These are phyloP conservation scores for Hemitrygon akajei DNA, from an alignment of 2,797 vertebrate species.

Conservation along the genomic window DNA sequence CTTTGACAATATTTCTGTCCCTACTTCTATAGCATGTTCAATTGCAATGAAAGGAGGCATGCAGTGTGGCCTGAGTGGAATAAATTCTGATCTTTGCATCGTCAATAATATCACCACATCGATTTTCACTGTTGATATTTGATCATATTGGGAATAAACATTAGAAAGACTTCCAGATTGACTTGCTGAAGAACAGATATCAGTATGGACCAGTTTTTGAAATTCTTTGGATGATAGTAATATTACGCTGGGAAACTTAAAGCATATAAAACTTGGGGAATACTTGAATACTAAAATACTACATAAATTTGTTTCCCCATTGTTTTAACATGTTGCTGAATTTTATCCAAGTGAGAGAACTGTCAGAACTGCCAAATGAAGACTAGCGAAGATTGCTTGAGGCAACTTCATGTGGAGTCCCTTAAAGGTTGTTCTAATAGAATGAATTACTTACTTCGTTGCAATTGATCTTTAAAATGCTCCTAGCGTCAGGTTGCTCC, in stretches of 20 bases:
- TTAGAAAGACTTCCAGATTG: not conserved
- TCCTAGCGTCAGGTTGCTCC: not conserved
- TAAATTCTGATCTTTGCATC: not conserved
- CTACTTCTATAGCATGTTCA: not conserved
- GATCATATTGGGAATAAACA: not conserved
- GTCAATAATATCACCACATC: not conserved
- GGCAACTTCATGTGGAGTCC: not conserved
- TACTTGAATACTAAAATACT: not conserved
- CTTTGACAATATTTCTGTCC: not conserved
- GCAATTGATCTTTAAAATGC: not conserved
- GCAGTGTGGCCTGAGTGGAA: not conserved
- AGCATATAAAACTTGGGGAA: not conserved
- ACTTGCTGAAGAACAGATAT: not conserved
- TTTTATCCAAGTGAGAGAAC: not conserved
- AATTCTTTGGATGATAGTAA: not conserved
- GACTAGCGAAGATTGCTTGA: not conserved
- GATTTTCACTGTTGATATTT: not conserved
- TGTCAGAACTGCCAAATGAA: not conserved
- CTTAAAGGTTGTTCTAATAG: not conserved
- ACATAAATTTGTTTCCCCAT: not conserved
- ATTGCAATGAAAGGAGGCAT: not conserved
- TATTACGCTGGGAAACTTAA: not conserved
- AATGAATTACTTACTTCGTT: not conserved
- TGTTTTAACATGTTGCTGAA: not conserved
- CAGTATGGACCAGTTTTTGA: not conserved